Evolutionary conservation across 92 coral and sea anemone genomes (phyloP).

Genomic region (Porites cylindrica): DNA sequence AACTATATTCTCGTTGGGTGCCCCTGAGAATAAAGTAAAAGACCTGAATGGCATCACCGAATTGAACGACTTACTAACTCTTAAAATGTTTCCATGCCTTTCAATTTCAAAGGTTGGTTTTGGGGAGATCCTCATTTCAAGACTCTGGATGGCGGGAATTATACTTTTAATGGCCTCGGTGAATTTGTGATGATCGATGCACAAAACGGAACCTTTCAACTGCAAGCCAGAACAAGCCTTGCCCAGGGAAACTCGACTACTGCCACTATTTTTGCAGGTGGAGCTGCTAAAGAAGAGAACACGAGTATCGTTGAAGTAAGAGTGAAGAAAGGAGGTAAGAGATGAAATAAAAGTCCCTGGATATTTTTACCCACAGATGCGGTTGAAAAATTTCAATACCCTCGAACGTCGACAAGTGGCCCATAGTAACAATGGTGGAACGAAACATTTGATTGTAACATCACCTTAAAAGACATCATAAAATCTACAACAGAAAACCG

Average conservation of each 20-base stretch:
- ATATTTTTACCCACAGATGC: no score
- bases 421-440: no score
- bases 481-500: no score
- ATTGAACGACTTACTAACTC: no score
- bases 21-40: no score
- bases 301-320: slow-evolving; percentile 56
- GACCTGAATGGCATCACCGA: no score
- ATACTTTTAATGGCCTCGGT: slow-evolving; percentile 75
- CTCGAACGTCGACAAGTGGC: no score
- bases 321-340: slow-evolving; percentile 57
- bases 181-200: slow-evolving; percentile 68
- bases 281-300: slow-evolving; percentile 70
- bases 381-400: no score
- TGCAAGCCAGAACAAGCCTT: slow-evolving; percentile 65
- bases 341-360: no score
- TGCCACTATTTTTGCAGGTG: slow-evolving; percentile 58
- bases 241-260: slow-evolving; percentile 56
- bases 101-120: slow-evolving; percentile 53
- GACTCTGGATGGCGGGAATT: slow-evolving; percentile 69
- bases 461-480: no score
- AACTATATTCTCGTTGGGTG: no score
- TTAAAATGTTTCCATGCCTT: not conserved
- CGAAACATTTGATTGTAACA: no score
- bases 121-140: slow-evolving; percentile 75
- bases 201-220: slow-evolving; percentile 55